Evolutionary conservation across 2,113 vertebrate genomes (phyloP).

Genomic region (Bungarus multicinctus): DNA sequence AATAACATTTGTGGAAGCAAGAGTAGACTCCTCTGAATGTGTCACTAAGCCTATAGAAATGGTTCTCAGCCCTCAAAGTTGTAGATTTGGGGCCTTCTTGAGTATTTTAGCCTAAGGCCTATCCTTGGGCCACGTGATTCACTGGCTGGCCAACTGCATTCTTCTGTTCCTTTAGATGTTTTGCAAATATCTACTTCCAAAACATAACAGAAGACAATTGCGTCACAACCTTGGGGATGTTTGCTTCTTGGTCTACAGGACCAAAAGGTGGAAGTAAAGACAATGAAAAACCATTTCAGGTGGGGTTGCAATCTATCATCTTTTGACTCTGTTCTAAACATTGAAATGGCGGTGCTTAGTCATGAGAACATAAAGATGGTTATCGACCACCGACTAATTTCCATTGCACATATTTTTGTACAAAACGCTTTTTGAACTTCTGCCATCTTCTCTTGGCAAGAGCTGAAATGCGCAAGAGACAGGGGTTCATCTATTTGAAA

Average conservation of each 20-base stretch:
- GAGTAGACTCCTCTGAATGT: not conserved
- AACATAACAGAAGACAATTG: slow-evolving; percentile 34
- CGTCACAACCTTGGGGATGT: slow-evolving; percentile 53
- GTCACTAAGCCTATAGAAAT: not conserved
- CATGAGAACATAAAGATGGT: slow-evolving; percentile 66
- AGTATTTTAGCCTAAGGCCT: not conserved
- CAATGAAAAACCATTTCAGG: slow-evolving; percentile 66
- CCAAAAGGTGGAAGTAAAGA: slow-evolving; percentile 44
- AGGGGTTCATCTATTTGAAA: slow-evolving; percentile 72
- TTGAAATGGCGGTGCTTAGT: slow-evolving; percentile 64
- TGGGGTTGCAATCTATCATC: slow-evolving; percentile 68
- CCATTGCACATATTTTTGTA: slow-evolving; percentile 53
- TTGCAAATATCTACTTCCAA: slow-evolving; percentile 60
- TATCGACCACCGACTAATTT: slow-evolving; percentile 71
- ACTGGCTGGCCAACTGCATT: not conserved
- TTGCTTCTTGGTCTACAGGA: slow-evolving; percentile 59
- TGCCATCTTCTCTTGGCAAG: slow-evolving; percentile 77
- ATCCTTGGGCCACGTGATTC: not conserved
- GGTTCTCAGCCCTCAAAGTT: not conserved
- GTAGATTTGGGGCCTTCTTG: not conserved
- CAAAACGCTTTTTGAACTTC: slow-evolving; percentile 61
- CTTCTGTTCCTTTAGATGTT: slow-evolving; percentile 30
- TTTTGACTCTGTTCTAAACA: slow-evolving; percentile 72
- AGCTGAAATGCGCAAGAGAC: slow-evolving; percentile 66
- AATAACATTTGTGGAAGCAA: not conserved